These are phyloP conservation scores for Habroteleia sp. DNA, from an alignment of 2,888 invertebrate species.

Conservation along the genomic window DNA sequence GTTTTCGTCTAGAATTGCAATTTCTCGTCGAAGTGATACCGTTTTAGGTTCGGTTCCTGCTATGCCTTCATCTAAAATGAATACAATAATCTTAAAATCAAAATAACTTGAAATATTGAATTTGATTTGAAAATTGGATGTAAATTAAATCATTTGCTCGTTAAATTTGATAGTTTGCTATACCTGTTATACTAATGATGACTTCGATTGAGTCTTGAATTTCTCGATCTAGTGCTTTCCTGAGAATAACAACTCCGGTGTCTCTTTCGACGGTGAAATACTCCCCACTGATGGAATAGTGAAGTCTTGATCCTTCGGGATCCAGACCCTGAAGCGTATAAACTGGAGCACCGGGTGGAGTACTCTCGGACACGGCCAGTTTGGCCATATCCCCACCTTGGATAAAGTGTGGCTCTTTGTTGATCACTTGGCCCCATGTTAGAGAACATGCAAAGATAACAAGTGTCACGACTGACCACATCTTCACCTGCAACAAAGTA, in stretches of 20 bases:
- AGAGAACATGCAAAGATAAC: constrained; percentile 68
- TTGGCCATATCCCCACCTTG: constrained; percentile 90
- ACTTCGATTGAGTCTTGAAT: constrained; percentile 87
- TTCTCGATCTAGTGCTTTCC: constrained; percentile 88
- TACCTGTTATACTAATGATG: constrained; percentile 91
- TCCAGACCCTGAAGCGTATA: constrained; percentile 89
- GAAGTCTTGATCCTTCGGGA: constrained; percentile 87
- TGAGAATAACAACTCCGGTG: constrained; percentile 88
- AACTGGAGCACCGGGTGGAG: constrained; percentile 88
- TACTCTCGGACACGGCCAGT: constrained; percentile 88
- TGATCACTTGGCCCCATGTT: constrained; percentile 83
- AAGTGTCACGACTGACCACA: constrained; percentile 71
- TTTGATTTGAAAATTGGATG: constrained; percentile 14
- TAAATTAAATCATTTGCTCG: constrained; percentile 1
- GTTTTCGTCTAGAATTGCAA: constrained; percentile 89
- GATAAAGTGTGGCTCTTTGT: constrained; percentile 88
- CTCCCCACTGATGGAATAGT: constrained; percentile 91
- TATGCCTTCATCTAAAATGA: constrained; percentile 86
- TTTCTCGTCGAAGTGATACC: constrained; percentile 88
- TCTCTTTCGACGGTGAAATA: constrained; percentile 89
- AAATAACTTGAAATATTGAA: too few species aligned
- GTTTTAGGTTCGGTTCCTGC: constrained; percentile 89
- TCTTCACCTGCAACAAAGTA: constrained; percentile 69
- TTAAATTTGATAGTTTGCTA: too few species aligned
- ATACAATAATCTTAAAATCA: too few species aligned